Evolutionary conservation across 2,797 vertebrate species (phyloP).

Genomic region (Oryzias dopingdopingensis): DNA sequence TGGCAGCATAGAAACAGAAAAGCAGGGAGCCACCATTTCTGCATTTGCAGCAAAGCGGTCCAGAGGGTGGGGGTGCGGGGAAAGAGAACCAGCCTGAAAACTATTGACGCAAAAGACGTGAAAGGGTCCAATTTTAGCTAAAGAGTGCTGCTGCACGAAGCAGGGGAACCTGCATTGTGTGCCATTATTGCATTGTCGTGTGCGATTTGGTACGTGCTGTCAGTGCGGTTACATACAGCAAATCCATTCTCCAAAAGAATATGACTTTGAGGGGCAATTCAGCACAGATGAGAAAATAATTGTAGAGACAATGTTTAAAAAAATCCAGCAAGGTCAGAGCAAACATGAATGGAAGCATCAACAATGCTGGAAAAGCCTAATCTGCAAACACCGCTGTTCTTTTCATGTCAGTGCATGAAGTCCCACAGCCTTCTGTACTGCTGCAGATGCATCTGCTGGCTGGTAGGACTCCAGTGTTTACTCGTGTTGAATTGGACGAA

Average conservation of each 20-base stretch:
- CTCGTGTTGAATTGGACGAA: constrained; percentile 3
- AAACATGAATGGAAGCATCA: not conserved
- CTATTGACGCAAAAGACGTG: constrained; percentile 1
- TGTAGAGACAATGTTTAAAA: constrained; percentile 2
- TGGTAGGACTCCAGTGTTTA: constrained; percentile 6
- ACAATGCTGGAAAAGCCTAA: not conserved
- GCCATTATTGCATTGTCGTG: too few relatives aligned
- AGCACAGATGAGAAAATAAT: not conserved
- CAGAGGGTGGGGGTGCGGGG: too few relatives aligned
- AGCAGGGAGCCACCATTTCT: too few relatives aligned
- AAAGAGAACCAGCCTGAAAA: constrained; percentile 4
- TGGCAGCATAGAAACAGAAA: too few relatives aligned
- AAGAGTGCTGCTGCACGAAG: too few relatives aligned
- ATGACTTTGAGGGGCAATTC: not conserved
- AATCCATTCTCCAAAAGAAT: constrained; percentile 1
- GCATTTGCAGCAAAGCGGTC: too few relatives aligned
- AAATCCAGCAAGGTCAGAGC: constrained; percentile 13
- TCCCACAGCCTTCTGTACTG: constrained; percentile 1
- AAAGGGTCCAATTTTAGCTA: not conserved
- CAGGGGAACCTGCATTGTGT: too few relatives aligned
- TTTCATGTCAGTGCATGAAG: constrained; percentile 1
- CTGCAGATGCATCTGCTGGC: constrained; percentile 7
- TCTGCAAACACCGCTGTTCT: not conserved
- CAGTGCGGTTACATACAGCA: constrained; percentile 1
- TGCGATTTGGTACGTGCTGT: not conserved